Evolutionary conservation across 92 coral and sea anemone species (phyloP).

Genomic region (Palythoa caribaeorum): DNA sequence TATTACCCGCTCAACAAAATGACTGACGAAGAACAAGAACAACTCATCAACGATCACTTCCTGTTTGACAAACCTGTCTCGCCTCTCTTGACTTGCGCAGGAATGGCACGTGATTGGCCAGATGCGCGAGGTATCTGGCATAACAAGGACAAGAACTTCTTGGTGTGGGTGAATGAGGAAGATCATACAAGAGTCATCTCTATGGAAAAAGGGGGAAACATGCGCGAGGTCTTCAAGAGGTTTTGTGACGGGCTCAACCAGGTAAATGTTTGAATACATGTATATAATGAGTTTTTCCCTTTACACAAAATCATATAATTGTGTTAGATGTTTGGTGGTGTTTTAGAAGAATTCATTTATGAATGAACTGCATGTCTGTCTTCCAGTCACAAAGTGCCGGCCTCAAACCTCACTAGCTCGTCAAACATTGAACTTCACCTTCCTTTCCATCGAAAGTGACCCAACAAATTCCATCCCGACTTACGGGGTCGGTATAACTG

Average conservation of each 20-base stretch:
- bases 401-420: too few species aligned
- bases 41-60: constrained; percentile 91
- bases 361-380: too few species aligned
- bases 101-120: constrained; percentile 99
- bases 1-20: constrained; percentile 94
- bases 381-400: too few species aligned
- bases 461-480: too few species aligned
- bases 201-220: constrained; percentile 95
- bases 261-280: background rate
- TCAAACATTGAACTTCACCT: too few species aligned
- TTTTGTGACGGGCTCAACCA: constrained; percentile 82
- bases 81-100: constrained; percentile 90
- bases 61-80: constrained; percentile 97
- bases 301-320: background rate
- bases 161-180: constrained; percentile 98
- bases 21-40: constrained; percentile 94
- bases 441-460: too few species aligned
- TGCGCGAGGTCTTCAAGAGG: constrained; percentile 91
- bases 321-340: background rate
- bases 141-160: constrained; percentile 89
- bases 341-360: background rate
- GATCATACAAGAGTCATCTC: constrained; percentile 96
- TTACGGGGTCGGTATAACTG: too few species aligned
- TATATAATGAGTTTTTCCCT: background rate
- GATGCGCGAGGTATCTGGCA: constrained; percentile 99